Evolutionary conservation across 2,888 invertebrate species (phyloP), one percentile per base, ranked within the genome.

Genomic region (Diadegma fenestrale): DNA sequence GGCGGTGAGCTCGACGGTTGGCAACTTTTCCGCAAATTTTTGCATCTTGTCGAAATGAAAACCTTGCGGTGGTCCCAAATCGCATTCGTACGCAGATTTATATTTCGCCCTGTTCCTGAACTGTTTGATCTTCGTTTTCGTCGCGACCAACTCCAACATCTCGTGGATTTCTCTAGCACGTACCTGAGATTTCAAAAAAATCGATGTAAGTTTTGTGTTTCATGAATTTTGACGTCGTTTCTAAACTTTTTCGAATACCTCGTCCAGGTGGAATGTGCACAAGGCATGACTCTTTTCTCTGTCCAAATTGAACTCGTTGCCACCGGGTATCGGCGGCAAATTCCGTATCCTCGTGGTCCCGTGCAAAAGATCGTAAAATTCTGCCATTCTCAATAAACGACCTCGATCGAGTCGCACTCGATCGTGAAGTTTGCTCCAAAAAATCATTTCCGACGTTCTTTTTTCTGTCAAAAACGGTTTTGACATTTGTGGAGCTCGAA

Each of bases 31-130:
- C 0, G 91, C 92, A 58, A 84, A 90, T 43, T 90, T 84, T 82
- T 85, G 90, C 89, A 92, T 91, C 87, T 89, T 89, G 14, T 86
- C 81, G 33, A 89, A 87, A 69, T 89, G 89, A 14, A 85, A 84
- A 14, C 72, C 66, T 66, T 88, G 86, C 0, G 89, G 85, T 5
- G 87, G 69, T 58, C 85, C 84, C 30, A 91, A 64, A 30, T 80
- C 41, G 71, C 89, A 87, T 83, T 89, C 71, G 63, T 77, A 82
- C 1, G 82, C 41, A 7, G 83, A 78, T 22, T 72, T 72, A 54
- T 88, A 78, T 82, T 88, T 86, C 1, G 68, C 33, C 37, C 63
- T 63, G 43, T 79, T 81, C 76, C 80, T 75, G 26, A 87, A 84
- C 69, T 84, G 72, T 64, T 79, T 79, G 26, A 85, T 87, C 72